phyloP scores from a whole-genome alignment of 2,797 vertebrate genomes.

The Lagocephalus sceleratus region DNA sequence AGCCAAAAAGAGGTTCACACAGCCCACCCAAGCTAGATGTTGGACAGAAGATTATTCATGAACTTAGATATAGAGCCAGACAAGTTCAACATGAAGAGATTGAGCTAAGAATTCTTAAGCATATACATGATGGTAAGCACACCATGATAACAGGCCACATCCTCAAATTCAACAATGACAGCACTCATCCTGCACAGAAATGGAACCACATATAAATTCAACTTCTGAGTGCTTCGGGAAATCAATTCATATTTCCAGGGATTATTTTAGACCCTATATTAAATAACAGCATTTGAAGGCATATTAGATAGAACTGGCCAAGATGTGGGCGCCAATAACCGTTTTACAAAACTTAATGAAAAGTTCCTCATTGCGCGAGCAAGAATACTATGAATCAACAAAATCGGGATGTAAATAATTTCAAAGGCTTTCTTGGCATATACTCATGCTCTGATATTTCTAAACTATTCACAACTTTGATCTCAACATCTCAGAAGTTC shows the following conservation, averaged over 20 bases:
- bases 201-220: constrained; percentile 47
- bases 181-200: constrained; percentile 23
- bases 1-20: constrained; percentile 75
- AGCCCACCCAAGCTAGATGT: constrained; percentile 54
- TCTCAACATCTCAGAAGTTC: constrained; percentile 53
- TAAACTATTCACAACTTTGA: constrained; percentile 52
- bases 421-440: constrained; percentile 45
- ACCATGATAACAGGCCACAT: constrained; percentile 59
- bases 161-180: constrained; percentile 62
- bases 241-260: constrained; percentile 63
- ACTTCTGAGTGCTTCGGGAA: constrained; percentile 58
- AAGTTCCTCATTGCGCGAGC: constrained; percentile 44
- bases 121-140: constrained; percentile 31
- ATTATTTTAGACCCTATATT: constrained; percentile 72
- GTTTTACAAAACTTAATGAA: constrained; percentile 6
- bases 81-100: constrained; percentile 62
- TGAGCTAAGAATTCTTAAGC: constrained; percentile 46
- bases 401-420: constrained; percentile 47
- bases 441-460: constrained; percentile 53
- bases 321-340: too few species aligned
- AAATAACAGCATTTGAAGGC: constrained; percentile 6
- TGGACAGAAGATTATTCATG: constrained; percentile 66
- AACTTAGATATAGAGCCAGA: constrained; percentile 66
- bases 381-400: constrained; percentile 47
- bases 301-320: too few species aligned